These are phyloP conservation scores for Lepeophtheirus salmonis DNA, from an alignment of 1,140 invertebrate genomes.

Conservation along the genomic window DNA sequence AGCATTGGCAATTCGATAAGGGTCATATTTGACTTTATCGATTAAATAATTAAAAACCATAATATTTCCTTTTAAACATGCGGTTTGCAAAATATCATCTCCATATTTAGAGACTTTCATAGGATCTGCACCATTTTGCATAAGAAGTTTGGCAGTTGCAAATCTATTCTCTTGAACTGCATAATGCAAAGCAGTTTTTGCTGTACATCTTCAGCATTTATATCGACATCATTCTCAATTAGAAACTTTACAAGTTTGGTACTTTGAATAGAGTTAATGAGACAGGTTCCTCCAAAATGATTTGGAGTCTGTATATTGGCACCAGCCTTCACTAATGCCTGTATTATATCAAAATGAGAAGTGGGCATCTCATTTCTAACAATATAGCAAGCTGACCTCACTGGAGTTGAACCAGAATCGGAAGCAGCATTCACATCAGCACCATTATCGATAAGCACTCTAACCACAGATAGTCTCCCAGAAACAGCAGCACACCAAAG, in stretches of 20 bases:
- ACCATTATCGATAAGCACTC: conserved; percentile 26
- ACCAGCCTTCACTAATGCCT: conserved; percentile 27
- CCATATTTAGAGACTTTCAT: conserved; percentile 26
- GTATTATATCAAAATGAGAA: conserved; percentile 29
- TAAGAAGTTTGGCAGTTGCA: conserved; percentile 27
- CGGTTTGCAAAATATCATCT: conserved; percentile 30
- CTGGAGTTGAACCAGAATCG: conserved; percentile 30
- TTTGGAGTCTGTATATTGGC: conserved; percentile 30
- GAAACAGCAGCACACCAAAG: conserved; percentile 31
- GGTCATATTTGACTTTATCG: conserved; percentile 23
- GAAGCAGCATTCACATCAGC: conserved; percentile 29
- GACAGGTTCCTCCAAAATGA: conserved; percentile 30
- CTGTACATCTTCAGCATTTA: conserved; percentile 27
- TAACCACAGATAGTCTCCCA: conserved; percentile 28
- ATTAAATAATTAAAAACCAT: conserved; percentile 28
- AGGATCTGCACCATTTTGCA: conserved; percentile 26
- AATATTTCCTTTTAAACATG: conserved; percentile 27
- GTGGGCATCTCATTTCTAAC: conserved; percentile 9
- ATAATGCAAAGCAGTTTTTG: conserved; percentile 31
- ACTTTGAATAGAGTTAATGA: conserved; percentile 31
- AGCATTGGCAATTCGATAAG: conserved; percentile 24
- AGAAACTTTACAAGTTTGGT: conserved; percentile 23
- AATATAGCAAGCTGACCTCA: conserved; percentile 31
- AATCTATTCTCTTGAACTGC: conserved; percentile 29
- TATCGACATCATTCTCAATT: neutral